Conservation (phyloP, 2,113 vertebrate genomes). For the Thalassoma bifasciatum region DNA sequence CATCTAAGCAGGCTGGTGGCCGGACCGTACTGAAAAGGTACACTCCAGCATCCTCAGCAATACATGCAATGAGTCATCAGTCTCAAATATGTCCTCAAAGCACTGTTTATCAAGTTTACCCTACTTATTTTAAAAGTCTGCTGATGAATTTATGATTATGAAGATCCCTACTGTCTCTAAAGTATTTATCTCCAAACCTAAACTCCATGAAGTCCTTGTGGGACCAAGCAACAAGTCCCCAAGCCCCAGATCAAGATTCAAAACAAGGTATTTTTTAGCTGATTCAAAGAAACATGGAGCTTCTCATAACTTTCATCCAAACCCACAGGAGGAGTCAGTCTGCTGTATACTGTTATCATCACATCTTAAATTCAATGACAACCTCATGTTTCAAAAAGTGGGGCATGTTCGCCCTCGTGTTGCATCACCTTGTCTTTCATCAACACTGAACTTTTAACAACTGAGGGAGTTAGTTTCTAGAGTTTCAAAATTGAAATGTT, state of each 20-base stretch:
- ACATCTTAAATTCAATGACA: conserved; percentile 20
- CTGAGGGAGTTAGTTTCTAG: too few relatives aligned
- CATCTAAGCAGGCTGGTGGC: conserved; percentile 2
- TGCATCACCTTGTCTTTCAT: too few relatives aligned
- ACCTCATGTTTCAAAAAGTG: too few relatives aligned
- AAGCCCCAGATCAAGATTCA: conserved; percentile 61
- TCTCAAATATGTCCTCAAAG: conserved; percentile 25
- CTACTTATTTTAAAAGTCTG: conserved; percentile 18
- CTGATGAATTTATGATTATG: conserved; percentile 28
- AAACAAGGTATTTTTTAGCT: conserved; percentile 68
- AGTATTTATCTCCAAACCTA: conserved; percentile 51
- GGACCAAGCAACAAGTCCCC: conserved; percentile 47
- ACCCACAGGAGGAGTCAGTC: conserved; percentile 2
- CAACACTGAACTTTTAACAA: too few relatives aligned
- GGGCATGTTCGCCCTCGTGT: too few relatives aligned
- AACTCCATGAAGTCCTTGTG: conserved; percentile 33
- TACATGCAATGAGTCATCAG: conserved; percentile 39
- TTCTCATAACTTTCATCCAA: conserved; percentile 1
- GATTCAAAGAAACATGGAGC: conserved; percentile 12
- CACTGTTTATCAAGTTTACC: conserved; percentile 7
- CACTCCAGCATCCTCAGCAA: conserved; percentile 6
- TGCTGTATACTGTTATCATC: not conserved
- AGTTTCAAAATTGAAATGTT: too few relatives aligned
- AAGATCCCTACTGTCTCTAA: conserved; percentile 4
- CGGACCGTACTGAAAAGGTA: conserved; percentile 2